phyloP scores from a whole-genome alignment of 2,888 invertebrate species.

The Drosophila mulleri region DNA sequence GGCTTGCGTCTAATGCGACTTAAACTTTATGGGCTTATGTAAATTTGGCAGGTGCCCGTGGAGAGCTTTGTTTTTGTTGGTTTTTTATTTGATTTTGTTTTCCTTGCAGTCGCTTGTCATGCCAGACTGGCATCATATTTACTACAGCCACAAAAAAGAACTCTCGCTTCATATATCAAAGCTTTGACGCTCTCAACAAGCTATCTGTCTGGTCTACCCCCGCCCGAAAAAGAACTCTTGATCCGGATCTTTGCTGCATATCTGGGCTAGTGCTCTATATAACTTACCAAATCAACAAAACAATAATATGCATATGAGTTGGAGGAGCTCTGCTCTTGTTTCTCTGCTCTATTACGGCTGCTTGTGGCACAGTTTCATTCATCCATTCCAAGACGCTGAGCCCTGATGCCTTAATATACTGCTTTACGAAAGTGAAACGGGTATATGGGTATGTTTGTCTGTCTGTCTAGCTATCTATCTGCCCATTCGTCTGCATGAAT shows the following conservation, averaged over 20 bases:
- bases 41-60: constrained; percentile 48
- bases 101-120: constrained; percentile 18
- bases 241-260: background rate
- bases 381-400: background rate
- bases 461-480: too few relatives aligned
- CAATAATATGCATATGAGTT: constrained; percentile 6
- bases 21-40: constrained; percentile 74
- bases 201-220: background rate
- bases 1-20: constrained; percentile 74
- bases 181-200: constrained; percentile 15
- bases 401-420: background rate
- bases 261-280: constrained; percentile 1
- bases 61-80: background rate
- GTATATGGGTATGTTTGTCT: background rate
- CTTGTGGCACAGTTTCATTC: background rate
- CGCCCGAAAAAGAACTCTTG: background rate
- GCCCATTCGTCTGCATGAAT: too few relatives aligned
- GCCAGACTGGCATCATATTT: constrained; percentile 57
- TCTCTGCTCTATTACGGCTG: background rate
- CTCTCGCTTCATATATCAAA: constrained; percentile 73
- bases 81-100: constrained; percentile 4
- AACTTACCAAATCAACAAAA: background rate
- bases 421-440: background rate
- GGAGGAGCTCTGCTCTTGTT: background rate
- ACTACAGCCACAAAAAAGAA: constrained; percentile 13